A percentile compares a stretch with the other conserved stretches of the same genome.
phyloP scores from a whole-genome alignment of 2,888 invertebrate species.

The Fragum sueziense region DNA sequence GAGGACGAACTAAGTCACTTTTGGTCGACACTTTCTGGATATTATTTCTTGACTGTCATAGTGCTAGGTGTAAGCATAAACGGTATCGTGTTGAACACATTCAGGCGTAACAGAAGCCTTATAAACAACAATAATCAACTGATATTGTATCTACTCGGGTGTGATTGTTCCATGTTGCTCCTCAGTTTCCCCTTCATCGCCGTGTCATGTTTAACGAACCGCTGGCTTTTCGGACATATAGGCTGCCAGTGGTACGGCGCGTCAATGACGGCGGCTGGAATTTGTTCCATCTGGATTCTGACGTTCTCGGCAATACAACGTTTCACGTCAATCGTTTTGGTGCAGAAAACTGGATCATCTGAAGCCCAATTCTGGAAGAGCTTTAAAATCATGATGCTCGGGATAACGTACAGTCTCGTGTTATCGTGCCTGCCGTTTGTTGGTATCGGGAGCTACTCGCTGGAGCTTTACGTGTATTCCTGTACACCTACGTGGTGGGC shows the following conservation, averaged over 20 bases:
- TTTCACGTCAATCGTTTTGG: conserved; percentile 3
- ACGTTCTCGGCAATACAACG: conserved; percentile 20
- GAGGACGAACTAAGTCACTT: background rate
- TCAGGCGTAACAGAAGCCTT: conserved; percentile 14
- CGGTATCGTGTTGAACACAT: background rate
- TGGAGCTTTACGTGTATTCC: conserved; percentile 24
- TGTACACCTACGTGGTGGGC: conserved; percentile 34
- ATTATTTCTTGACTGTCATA: conserved; percentile 8
- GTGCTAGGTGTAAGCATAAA: conserved; percentile 12
- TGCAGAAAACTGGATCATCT: background rate
- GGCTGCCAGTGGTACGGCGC: conserved; percentile 35
- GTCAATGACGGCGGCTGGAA: conserved; percentile 21
- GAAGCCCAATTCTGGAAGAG: background rate
- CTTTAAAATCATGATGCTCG: background rate
- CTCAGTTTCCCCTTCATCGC: conserved; percentile 29
- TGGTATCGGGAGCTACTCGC: conserved; percentile 21
- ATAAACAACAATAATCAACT: conserved; percentile 1
- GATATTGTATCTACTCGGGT: background rate
- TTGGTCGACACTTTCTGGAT: conserved; percentile 3
- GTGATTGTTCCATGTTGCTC: background rate
- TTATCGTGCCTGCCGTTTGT: conserved; percentile 16
- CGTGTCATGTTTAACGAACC: conserved; percentile 12
- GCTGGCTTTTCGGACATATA: conserved; percentile 24
- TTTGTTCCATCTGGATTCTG: conserved; percentile 3
- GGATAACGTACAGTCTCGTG: background rate